These are phyloP conservation scores for Cyanoliseus patagonus DNA, from an alignment of 2,113 vertebrate species.

Conservation along the genomic window DNA sequence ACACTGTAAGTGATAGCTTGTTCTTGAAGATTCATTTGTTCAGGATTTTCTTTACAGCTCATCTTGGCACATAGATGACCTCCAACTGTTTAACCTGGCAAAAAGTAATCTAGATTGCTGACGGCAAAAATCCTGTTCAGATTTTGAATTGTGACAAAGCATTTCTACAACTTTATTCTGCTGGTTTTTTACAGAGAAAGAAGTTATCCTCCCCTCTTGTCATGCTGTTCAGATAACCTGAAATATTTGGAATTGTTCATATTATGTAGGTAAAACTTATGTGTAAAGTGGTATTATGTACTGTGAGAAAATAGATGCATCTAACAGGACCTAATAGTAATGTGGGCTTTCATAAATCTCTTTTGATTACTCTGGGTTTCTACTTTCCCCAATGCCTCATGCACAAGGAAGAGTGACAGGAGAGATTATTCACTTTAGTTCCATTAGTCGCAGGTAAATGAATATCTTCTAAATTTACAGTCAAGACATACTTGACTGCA, in stretches of 20 bases:
- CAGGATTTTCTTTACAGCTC: background rate
- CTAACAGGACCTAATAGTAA: background rate
- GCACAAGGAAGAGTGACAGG: background rate
- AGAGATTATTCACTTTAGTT: background rate
- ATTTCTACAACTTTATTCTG: background rate
- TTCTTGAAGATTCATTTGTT: background rate
- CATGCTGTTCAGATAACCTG: background rate
- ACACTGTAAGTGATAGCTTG: background rate
- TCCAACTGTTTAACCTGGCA: background rate
- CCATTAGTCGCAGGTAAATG: background rate
- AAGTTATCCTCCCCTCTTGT: background rate
- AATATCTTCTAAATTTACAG: background rate
- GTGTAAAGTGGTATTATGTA: rapidly evolving
- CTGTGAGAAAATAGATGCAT: background rate
- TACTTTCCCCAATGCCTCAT: background rate
- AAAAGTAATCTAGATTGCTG: background rate
- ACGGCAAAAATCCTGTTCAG: background rate
- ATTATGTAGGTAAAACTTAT: background rate
- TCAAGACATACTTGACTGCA: background rate
- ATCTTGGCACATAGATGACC: background rate
- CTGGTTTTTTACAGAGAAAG: background rate
- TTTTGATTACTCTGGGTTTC: background rate
- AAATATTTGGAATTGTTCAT: background rate
- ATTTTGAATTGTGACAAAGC: background rate
- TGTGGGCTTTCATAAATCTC: background rate